Evolutionary conservation across 2,797 vertebrate genomes (phyloP).

Genomic region (Diplodus sargus): DNA sequence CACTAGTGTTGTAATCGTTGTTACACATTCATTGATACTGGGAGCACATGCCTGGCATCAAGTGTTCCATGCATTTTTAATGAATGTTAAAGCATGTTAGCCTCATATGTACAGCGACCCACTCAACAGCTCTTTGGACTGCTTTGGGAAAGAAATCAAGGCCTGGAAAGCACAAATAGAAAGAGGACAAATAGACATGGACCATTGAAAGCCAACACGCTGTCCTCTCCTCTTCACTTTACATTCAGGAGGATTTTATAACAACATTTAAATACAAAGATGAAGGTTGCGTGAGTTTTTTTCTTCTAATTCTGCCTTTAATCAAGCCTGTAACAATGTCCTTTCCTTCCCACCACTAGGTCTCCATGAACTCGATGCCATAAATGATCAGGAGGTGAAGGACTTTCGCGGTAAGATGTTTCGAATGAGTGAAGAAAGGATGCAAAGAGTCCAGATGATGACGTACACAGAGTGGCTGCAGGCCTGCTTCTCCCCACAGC

Average conservation of each 20-base stretch:
- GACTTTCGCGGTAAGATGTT: constrained; percentile 97
- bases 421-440: constrained; percentile 92
- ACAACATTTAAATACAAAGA: too few species aligned
- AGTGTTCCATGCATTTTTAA: constrained; percentile 34
- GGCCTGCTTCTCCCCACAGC: constrained; percentile 91
- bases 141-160: not conserved
- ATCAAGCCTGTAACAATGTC: not conserved
- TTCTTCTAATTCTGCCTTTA: not conserved
- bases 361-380: constrained; percentile 95
- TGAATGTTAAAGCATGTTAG: constrained; percentile 2
- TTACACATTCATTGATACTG: constrained; percentile 16
- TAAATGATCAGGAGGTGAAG: constrained; percentile 95
- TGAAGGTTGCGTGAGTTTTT: too few species aligned
- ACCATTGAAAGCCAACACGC: too few species aligned
- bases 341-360: constrained; percentile 76
- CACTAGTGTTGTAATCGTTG: constrained; percentile 15
- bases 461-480: constrained; percentile 94
- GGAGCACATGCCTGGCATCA: constrained; percentile 9
- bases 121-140: not conserved
- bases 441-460: constrained; percentile 90
- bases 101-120: not conserved
- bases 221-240: too few species aligned
- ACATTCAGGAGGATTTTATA: too few species aligned
- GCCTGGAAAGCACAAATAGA: too few species aligned
- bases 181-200: too few species aligned